phyloP scores from a whole-genome alignment of 2,888 invertebrate genomes.

The Thecophora atra region DNA sequence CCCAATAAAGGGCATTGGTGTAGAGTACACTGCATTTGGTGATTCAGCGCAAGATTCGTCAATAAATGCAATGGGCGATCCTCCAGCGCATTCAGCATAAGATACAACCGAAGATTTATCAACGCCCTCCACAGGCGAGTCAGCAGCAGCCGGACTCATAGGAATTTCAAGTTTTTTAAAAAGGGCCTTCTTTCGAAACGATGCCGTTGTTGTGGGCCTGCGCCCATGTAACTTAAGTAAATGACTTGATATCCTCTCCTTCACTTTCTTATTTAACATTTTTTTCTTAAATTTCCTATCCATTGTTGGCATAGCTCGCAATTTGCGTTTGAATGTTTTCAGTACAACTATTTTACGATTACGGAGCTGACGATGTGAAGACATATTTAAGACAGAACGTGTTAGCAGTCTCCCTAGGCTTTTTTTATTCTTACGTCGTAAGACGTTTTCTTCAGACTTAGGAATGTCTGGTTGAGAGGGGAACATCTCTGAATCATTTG shows the following conservation, averaged over 20 bases:
- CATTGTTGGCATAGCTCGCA: background rate
- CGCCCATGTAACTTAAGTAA: background rate
- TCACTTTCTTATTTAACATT: background rate
- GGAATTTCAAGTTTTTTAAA: background rate
- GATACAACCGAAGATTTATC: background rate
- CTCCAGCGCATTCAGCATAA: background rate
- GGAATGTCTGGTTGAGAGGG: no score
- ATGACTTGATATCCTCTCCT: background rate
- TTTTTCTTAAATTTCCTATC: constrained; percentile 18
- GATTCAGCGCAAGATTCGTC: background rate
- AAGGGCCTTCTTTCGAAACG: background rate
- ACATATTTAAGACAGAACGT: constrained; percentile 50
- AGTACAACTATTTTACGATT: constrained; percentile 55
- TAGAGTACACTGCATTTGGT: background rate
- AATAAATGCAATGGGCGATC: background rate
- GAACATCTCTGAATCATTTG: no score
- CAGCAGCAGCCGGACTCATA: background rate
- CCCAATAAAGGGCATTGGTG: background rate
- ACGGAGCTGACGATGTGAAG: constrained; percentile 53
- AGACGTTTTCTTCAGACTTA: no score
- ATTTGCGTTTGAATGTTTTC: constrained; percentile 46
- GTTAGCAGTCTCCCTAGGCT: constrained; percentile 50
- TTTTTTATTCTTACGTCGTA: constrained; percentile 25
- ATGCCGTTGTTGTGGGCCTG: background rate
- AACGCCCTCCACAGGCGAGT: background rate